These are phyloP conservation scores for Struthidea cinerea DNA, from an alignment of 2,113 vertebrate species.

Conservation along the genomic window DNA sequence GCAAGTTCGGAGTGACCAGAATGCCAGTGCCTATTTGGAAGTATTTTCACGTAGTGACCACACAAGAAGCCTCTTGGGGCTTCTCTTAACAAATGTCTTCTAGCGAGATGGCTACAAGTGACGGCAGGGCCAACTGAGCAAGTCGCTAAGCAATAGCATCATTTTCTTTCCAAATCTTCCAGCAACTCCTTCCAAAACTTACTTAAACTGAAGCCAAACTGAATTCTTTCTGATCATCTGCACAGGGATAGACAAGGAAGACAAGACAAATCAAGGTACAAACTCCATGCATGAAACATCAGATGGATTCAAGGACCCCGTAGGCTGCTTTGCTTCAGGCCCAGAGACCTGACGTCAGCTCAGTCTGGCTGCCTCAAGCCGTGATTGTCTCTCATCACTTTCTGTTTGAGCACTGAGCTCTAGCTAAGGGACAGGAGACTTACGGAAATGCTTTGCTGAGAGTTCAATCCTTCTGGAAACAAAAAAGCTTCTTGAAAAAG, in stretches of 20 bases:
- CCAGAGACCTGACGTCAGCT: background rate
- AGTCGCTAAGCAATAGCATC: background rate
- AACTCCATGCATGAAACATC: background rate
- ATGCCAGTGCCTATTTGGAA: background rate
- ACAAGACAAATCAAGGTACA: background rate
- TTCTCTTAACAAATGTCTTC: constrained; percentile 9
- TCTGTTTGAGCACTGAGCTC: background rate
- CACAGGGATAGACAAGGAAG: background rate
- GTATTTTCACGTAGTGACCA: background rate
- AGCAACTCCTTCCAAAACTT: constrained; percentile 28
- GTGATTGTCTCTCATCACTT: background rate
- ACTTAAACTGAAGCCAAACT: background rate
- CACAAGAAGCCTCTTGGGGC: background rate
- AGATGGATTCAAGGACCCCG: background rate
- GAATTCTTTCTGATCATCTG: background rate
- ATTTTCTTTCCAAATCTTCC: constrained; percentile 22
- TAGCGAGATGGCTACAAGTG: background rate
- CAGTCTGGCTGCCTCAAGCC: background rate
- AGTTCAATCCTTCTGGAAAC: background rate
- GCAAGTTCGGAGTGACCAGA: background rate
- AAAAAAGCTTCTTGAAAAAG: background rate
- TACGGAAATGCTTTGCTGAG: background rate
- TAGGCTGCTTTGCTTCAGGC: background rate
- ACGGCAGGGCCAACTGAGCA: background rate
- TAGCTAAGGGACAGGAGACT: background rate